Conservation (phyloP, 2,888 invertebrate genomes). For the Anthophora plumipes region DNA sequence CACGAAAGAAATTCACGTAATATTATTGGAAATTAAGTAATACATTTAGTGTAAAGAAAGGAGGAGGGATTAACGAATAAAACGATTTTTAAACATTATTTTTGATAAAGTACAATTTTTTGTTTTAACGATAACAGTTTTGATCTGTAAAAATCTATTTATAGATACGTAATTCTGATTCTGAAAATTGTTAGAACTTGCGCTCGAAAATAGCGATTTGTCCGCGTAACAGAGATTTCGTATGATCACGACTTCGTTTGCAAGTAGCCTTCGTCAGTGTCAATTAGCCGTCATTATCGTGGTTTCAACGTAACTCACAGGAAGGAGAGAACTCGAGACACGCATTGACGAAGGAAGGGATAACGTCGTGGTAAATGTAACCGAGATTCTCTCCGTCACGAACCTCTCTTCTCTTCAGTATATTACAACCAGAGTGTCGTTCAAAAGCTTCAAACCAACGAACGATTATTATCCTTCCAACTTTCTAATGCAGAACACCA, state of each 20-base stretch:
- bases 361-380: slow-evolving; percentile 37
- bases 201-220: background rate
- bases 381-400: slow-evolving; percentile 37
- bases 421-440: slow-evolving; percentile 5
- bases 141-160: too few relatives aligned
- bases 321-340: slow-evolving; percentile 63
- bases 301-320: slow-evolving; percentile 64
- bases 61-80: too few relatives aligned
- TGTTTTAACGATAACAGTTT: too few relatives aligned
- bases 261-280: slow-evolving; percentile 59
- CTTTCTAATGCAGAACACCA: slow-evolving; percentile 3
- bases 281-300: slow-evolving; percentile 72
- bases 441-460: slow-evolving; percentile 10
- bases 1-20: too few relatives aligned
- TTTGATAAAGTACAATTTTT: too few relatives aligned
- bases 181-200: background rate
- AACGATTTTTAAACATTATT: too few relatives aligned
- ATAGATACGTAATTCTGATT: too few relatives aligned
- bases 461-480: slow-evolving; percentile 15
- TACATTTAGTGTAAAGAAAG: too few relatives aligned
- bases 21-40: too few relatives aligned
- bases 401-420: slow-evolving; percentile 23
- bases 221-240: slow-evolving; percentile 38
- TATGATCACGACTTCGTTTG: slow-evolving; percentile 33
- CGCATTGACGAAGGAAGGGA: slow-evolving; percentile 45